These are phyloP conservation scores for Sesamia nonagrioides DNA, from an alignment of 1,140 invertebrate genomes.

Conservation along the genomic window DNA sequence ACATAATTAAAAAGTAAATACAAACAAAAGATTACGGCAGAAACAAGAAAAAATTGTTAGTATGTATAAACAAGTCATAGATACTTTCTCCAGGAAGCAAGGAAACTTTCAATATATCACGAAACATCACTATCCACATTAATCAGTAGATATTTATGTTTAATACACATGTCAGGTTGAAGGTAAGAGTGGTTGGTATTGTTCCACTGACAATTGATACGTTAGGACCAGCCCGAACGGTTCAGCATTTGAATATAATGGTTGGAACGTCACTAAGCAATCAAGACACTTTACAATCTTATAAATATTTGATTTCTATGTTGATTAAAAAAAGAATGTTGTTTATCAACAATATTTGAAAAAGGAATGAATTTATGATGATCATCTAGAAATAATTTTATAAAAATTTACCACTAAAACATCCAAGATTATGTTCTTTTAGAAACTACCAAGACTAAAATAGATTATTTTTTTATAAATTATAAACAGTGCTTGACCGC, in stretches of 20 bases:
- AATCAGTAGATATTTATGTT: slow-evolving; percentile 24
- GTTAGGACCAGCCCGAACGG: slow-evolving; percentile 18
- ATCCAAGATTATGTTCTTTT: too few species aligned
- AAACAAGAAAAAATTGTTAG: not conserved
- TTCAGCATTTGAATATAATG: slow-evolving; percentile 24
- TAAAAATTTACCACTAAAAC: too few species aligned
- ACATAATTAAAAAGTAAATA: too few species aligned
- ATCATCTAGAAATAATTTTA: too few species aligned
- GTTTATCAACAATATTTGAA: too few species aligned
- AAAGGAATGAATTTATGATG: too few species aligned
- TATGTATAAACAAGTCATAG: too few species aligned
- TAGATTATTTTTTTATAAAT: too few species aligned
- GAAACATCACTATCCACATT: slow-evolving; percentile 13
- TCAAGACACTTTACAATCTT: not conserved
- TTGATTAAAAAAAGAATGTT: not conserved
- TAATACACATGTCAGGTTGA: slow-evolving; percentile 24
- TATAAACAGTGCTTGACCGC: too few species aligned
- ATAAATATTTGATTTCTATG: slow-evolving; percentile 9
- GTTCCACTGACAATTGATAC: slow-evolving; percentile 37
- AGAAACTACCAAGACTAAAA: too few species aligned
- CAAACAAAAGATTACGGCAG: not conserved
- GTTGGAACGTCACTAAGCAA: slow-evolving; percentile 7
- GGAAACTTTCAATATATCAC: slow-evolving; percentile 24
- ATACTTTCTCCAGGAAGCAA: slow-evolving; percentile 18
- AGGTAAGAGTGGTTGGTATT: slow-evolving; percentile 26